A percentile compares a stretch with the other conserved stretches of the same genome.
Conservation (phyloP, 1,140 invertebrate species). For the Cotesia glomerata region DNA sequence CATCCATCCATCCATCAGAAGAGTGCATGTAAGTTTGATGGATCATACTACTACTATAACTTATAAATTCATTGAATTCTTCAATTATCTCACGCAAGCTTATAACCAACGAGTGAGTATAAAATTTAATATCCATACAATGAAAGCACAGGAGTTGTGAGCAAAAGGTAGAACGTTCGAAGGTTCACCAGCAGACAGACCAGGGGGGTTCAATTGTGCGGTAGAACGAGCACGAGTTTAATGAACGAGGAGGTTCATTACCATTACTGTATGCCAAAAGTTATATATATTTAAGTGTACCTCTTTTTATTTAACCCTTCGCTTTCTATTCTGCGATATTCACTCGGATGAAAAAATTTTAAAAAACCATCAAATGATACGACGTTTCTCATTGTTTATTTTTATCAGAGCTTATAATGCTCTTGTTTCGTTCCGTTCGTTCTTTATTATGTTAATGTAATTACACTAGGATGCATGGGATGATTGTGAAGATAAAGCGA, state of each 20-base stretch:
- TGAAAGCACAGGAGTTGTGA: no score
- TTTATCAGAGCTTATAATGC: no score
- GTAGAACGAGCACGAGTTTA: background rate
- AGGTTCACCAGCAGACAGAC: no score
- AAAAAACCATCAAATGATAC: no score
- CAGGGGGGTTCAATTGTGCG: background rate
- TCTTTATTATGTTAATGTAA: no score
- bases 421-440: no score
- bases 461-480: no score
- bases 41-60: background rate
- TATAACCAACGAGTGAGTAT: background rate
- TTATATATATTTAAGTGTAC: background rate
- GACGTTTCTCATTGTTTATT: no score
- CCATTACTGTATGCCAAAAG: background rate
- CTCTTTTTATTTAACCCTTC: background rate
- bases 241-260: constrained; percentile 2
- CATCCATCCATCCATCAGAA: no score
- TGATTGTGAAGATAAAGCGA: no score
- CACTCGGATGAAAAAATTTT: background rate
- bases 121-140: background rate
- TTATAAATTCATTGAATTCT: background rate
- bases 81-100: background rate
- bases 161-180: no score
- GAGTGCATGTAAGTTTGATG: background rate
- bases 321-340: background rate